Evolutionary conservation across 1,140 invertebrate genomes (phyloP).

Genomic region (Caenorhabditis latens): DNA sequence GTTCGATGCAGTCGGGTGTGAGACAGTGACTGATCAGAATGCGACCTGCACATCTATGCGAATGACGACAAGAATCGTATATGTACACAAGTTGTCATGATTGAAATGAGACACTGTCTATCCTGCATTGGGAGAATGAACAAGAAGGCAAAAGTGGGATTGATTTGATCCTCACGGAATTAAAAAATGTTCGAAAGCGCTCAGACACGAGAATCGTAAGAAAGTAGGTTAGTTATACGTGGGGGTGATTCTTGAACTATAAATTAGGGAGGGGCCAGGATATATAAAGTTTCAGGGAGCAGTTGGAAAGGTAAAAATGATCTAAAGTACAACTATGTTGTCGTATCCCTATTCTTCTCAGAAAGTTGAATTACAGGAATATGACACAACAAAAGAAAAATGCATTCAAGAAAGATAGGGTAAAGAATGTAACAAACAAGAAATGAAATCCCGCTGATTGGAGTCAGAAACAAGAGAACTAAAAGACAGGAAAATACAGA

Average conservation of each 20-base stretch:
- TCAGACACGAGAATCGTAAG: conserved; percentile 52
- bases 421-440: conserved; percentile 30
- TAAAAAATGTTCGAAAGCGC: conserved; percentile 40
- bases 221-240: conserved; percentile 30
- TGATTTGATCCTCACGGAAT: conserved; percentile 8
- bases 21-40: conserved; percentile 53
- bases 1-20: not conserved
- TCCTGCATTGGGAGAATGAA: conserved; percentile 22
- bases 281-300: not conserved
- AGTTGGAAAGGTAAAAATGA: not conserved
- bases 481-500: conserved; percentile 50
- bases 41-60: conserved; percentile 46
- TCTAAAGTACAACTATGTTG: conserved; percentile 36
- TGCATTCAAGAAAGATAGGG: conserved; percentile 25
- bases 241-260: conserved; percentile 36
- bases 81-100: conserved; percentile 54
- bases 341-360: not conserved
- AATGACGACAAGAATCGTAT: conserved; percentile 48
- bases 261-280: conserved; percentile 8
- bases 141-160: no score
- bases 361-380: not conserved
- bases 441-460: conserved; percentile 34
- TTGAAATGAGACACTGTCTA: conserved; percentile 50
- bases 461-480: conserved; percentile 31
- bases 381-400: conserved; percentile 11